Conservation (phyloP, 2,888 invertebrate species). For the Metellina segmentata region DNA sequence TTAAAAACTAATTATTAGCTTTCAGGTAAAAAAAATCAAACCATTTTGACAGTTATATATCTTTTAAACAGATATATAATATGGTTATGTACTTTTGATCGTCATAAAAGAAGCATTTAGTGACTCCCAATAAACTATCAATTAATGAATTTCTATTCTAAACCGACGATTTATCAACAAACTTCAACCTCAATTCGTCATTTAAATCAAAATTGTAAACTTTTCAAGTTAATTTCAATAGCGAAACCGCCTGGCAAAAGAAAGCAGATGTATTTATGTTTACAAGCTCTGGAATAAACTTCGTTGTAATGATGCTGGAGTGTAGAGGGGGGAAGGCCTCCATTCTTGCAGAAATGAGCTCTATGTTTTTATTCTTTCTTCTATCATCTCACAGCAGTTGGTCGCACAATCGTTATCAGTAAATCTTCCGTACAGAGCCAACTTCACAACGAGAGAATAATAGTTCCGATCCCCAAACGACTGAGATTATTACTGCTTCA, state of each 20-base stretch:
- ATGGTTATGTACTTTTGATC: too few relatives aligned
- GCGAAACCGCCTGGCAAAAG: too few relatives aligned
- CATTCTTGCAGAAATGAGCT: background rate
- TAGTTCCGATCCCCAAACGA: slow-evolving; percentile 54
- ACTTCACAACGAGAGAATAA: slow-evolving; percentile 45
- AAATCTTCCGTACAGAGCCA: slow-evolving; percentile 46
- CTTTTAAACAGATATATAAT: too few relatives aligned
- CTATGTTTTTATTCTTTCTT: background rate
- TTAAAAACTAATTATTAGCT: too few relatives aligned
- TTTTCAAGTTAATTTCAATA: background rate
- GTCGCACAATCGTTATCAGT: slow-evolving; percentile 26
- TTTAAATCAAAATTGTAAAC: background rate
- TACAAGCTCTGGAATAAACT: background rate
- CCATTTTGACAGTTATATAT: too few relatives aligned
- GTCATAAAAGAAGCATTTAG: too few relatives aligned
- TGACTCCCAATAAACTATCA: too few relatives aligned
- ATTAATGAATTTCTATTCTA: too few relatives aligned
- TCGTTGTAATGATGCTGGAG: background rate
- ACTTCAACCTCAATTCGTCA: too few relatives aligned
- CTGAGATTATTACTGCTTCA: slow-evolving; percentile 71
- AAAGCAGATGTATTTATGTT: background rate
- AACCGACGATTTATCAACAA: too few relatives aligned
- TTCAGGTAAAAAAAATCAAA: too few relatives aligned
- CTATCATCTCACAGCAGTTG: background rate
- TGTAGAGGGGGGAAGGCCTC: background rate